Evolutionary conservation across 1,140 invertebrate genomes (phyloP).

Genomic region (Sycophila sp.): DNA sequence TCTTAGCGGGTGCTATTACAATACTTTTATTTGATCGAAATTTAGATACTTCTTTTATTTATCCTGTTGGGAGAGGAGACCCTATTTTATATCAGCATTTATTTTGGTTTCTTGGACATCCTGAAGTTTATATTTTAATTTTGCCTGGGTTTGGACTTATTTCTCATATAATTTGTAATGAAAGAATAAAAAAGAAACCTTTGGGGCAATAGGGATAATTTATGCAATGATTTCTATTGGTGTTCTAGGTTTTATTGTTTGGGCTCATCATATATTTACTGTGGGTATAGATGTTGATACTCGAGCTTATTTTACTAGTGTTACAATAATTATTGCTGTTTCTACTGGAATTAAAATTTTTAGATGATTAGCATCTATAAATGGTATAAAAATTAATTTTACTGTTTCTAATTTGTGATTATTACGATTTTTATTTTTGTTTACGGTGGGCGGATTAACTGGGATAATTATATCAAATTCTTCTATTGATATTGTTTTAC

Average conservation of each 20-base stretch:
- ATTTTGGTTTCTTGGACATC: constrained; percentile 72
- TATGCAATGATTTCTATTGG: constrained; percentile 47
- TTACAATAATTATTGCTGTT: too few species aligned
- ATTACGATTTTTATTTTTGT: too few species aligned
- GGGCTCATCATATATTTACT: constrained; percentile 66
- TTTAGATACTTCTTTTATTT: constrained; percentile 67
- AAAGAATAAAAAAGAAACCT: constrained; percentile 48
- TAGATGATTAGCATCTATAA: too few species aligned
- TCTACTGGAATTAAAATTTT: too few species aligned
- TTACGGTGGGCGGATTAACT: too few species aligned
- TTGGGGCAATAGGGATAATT: constrained; percentile 55
- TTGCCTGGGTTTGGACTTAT: constrained; percentile 66
- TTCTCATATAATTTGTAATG: constrained; percentile 52
- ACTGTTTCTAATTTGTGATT: too few species aligned
- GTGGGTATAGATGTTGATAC: constrained; percentile 70
- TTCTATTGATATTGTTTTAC: too few species aligned
- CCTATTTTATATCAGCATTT: constrained; percentile 70
- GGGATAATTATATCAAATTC: constrained; percentile 72
- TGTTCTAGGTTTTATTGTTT: constrained; percentile 58
- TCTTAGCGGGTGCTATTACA: constrained; percentile 78
- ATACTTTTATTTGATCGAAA: constrained; percentile 72
- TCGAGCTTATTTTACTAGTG: too few species aligned
- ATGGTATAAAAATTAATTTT: too few species aligned
- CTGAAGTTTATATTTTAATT: constrained; percentile 72
- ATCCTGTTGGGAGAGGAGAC: constrained; percentile 65